Base-by-base conservation (phyloP, 2,888 invertebrate genomes). In the Dioctria rufipes region DNA sequence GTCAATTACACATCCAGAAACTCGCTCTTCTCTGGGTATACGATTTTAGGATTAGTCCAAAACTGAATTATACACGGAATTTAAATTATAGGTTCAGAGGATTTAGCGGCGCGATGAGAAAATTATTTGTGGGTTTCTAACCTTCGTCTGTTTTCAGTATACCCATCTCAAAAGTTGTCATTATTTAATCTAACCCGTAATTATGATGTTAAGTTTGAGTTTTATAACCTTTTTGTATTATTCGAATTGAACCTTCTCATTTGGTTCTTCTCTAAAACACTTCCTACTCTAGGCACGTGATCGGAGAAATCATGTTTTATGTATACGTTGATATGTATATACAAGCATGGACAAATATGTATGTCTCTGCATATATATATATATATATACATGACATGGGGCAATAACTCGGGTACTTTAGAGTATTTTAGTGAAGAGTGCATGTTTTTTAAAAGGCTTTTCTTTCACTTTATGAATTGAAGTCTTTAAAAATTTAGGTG, bases 111-210 rank as follows among this genome's bases (percentile, higher is more conserved):
- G 25, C 25, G 73, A 75, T 60, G 73, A 43, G 43, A 37, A 78
- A 40, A 78, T 78, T 51, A 25, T 51, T 65, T 25, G 5, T 37
- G 54, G 65, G 54, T 67, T 4, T 39, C 51, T 58, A 42, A 77
- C 77, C 77, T 78, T 58, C 54, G 43, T 67, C 66, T 42, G 42
- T 54, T 43, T 40, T 37, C n/a, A 63, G 63, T n/a, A 25, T 25
- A 66, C 66, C n/a, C 51, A 66, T 65, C 39, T 78, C 51, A 54
- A 66, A 54, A 39, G 60, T 67, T 61, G 58, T 73, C 51, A 80
- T 80, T 73, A 80, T 66, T 73, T 54, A 51, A 63, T 63, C 9
- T 80, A 75, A 80, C 65, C 80, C 73, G 43, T 73, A 80, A 80
- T 80, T 80, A 80, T 75, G 69, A 75, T 66, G 80, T 75, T 80